Base-by-base conservation (phyloP, 2,888 invertebrate species). In the Drosophila neotestacea region DNA sequence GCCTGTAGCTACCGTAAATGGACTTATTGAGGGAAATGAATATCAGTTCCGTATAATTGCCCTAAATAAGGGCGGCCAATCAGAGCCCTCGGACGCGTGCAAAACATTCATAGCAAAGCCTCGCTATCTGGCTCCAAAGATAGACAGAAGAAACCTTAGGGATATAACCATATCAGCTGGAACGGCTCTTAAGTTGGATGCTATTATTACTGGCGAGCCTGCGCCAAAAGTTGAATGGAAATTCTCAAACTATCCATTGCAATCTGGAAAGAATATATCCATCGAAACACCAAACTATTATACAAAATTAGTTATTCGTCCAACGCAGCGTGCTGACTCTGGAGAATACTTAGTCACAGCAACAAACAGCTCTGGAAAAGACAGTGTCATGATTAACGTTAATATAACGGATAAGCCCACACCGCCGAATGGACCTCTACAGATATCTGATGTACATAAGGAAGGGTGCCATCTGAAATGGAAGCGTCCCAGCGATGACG, bases 1-100 rank as follows among this genome's bases (percentile, higher is more conserved):
- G 6, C 95, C 96, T 0, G 93, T 94, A 65, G 98, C 96, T 54
- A 95, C 96, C 60, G 96, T 98, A n/a, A 96, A 96, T 90, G 97
- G 97, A 44, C 93, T 99, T 51, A 96, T 97, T 88, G 98, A 98
- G 94, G 98, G 98, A 81, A 97, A 98, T 91, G 98, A 98, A 91
- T 98, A 98, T 92, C 98, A 98, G 93, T 99, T 99, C 95, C 95
- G 99, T 34, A 96, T 99, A 34, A 95, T 98, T 79, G 99, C 99
- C 7, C 94, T 98, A 60, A 99, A 99, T 93, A 97, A 97, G 92
- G 98, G 97, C 9, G 99, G 99, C 0, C 96, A 95, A 90, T 97
- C 98, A 87, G 97, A 97, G 83, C 97, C 98, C 0, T 97, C 98
- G 7, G 97, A 97, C 63, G 94, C 96, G 27, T 96, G 97, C 93